Evolutionary conservation across 1,140 invertebrate genomes (phyloP).

Genomic region (Brachionus koreanus): DNA sequence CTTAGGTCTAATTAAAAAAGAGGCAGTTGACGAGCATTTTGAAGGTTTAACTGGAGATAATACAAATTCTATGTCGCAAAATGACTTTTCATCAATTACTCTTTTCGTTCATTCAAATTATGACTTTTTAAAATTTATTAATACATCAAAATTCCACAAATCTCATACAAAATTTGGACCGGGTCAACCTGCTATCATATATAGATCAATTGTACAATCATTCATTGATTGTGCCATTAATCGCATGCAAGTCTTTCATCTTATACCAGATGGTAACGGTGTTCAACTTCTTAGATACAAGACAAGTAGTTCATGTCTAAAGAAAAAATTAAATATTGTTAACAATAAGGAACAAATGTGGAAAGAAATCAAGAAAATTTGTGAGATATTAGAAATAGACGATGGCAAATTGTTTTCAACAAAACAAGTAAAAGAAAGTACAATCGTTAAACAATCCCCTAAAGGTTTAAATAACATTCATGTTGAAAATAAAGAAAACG

Average conservation of each 20-base stretch:
- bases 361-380: neutral
- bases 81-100: neutral
- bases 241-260: neutral
- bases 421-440: neutral
- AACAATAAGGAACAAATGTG: neutral
- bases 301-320: neutral
- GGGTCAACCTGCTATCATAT: neutral
- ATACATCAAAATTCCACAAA: slow-evolving; percentile 34
- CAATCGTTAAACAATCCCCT: neutral
- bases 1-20: neutral
- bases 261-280: neutral
- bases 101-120: neutral
- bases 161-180: slow-evolving; percentile 42
- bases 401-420: neutral
- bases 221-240: slow-evolving; percentile 26
- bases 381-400: neutral
- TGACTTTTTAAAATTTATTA: slow-evolving; percentile 18
- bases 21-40: neutral
- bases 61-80: neutral
- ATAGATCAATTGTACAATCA: slow-evolving; percentile 27
- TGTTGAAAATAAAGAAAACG: slow-evolving; percentile 10
- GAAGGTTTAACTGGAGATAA: neutral
- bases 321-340: neutral
- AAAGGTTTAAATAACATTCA: neutral
- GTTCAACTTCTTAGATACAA: slow-evolving; percentile 10